Evolutionary conservation across 2,888 invertebrate genomes (phyloP).

Genomic region (Matsumyia berberina): DNA sequence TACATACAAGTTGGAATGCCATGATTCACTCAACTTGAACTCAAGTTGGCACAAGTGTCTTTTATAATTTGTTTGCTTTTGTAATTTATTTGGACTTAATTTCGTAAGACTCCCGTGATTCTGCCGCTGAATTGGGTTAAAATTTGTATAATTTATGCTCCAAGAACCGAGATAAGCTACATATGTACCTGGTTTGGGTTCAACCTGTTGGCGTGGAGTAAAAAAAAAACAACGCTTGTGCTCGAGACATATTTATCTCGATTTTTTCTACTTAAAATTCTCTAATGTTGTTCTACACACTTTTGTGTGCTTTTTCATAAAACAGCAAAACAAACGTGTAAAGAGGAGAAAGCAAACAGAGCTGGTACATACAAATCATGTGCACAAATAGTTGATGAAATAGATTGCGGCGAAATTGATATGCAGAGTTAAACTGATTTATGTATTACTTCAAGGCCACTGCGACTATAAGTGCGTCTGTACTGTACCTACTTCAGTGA

Average conservation of each 20-base stretch:
- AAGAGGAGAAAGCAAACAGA: background rate
- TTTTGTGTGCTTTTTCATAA: constrained; percentile 20
- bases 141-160: constrained; percentile 28
- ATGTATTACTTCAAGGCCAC: background rate
- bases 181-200: too few relatives aligned
- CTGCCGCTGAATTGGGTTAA: constrained; percentile 12
- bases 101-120: background rate
- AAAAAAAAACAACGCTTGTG: background rate
- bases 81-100: constrained; percentile 13
- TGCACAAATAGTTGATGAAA: background rate
- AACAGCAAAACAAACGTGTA: background rate
- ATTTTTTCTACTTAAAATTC: constrained; percentile 1
- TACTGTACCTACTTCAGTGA: too few relatives aligned
- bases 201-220: background rate
- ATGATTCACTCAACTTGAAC: background rate
- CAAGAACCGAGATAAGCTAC: background rate
- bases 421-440: background rate
- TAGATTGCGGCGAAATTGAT: background rate
- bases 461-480: too few relatives aligned
- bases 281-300: constrained; percentile 8
- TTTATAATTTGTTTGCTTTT: background rate
- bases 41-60: background rate
- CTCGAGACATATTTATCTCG: constrained; percentile 12
- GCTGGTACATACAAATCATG: background rate
- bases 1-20: background rate